Conservation (phyloP, 2,888 invertebrate species). For the Eutolmus rufibarbis region DNA sequence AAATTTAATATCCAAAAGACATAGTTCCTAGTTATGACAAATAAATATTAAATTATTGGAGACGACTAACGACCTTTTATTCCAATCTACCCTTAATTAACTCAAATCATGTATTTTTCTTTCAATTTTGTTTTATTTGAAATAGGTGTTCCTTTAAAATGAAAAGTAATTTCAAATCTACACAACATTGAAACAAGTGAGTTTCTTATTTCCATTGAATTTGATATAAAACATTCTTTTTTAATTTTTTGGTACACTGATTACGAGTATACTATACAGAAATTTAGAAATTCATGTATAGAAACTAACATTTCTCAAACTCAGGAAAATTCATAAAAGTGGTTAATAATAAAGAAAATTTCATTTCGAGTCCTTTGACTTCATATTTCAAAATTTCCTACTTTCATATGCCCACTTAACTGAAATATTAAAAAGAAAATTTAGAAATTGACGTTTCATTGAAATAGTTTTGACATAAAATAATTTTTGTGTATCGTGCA, state of each 20-base stretch:
- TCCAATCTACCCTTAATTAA: background rate
- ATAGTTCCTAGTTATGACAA: constrained; percentile 39
- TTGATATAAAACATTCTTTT: too few species aligned
- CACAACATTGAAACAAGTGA: too few species aligned
- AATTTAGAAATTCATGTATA: too few species aligned
- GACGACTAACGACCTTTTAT: background rate
- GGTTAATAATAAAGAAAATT: too few species aligned
- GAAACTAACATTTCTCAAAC: too few species aligned
- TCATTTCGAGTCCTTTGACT: background rate
- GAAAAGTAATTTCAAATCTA: too few species aligned
- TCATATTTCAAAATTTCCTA: background rate
- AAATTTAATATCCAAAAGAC: constrained; percentile 29
- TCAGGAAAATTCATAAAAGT: too few species aligned
- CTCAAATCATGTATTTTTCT: background rate
- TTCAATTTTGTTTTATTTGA: background rate
- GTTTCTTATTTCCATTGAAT: too few species aligned
- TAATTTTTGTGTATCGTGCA: background rate
- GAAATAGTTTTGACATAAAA: background rate
- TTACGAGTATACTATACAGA: too few species aligned
- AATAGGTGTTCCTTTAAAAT: background rate
- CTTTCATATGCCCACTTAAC: background rate
- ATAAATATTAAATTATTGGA: constrained; percentile 38
- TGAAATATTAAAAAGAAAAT: background rate
- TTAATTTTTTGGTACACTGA: too few species aligned
- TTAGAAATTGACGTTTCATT: background rate